phyloP scores from a whole-genome alignment of 1,140 invertebrate genomes.

The Apis laboriosa region DNA sequence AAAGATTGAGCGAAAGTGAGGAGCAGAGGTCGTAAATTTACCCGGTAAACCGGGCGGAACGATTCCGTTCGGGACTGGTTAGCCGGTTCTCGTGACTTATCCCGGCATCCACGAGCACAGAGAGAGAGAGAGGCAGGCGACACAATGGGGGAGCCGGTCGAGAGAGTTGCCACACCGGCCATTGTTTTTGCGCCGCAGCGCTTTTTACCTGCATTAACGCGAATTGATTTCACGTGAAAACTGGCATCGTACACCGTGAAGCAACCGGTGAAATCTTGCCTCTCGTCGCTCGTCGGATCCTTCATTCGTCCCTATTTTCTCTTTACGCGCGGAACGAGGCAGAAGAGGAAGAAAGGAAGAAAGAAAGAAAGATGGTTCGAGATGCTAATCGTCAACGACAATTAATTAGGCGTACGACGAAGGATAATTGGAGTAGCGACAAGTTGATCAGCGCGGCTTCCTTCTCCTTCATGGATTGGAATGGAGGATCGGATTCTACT shows the following conservation, averaged over 20 bases:
- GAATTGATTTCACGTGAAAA: constrained; percentile 48
- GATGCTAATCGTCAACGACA: constrained; percentile 61
- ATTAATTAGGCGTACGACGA: too few species aligned
- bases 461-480: too few species aligned
- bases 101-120: constrained; percentile 10
- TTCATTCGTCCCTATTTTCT: not conserved
- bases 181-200: constrained; percentile 38
- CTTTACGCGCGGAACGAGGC: too few species aligned
- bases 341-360: constrained; percentile 4
- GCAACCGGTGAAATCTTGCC: constrained; percentile 4
- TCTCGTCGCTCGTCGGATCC: not conserved
- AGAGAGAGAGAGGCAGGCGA: not conserved
- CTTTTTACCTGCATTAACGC: constrained; percentile 51
- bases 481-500: constrained; percentile 42
- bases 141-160: constrained; percentile 34
- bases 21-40: constrained; percentile 44
- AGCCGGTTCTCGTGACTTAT: constrained; percentile 39
- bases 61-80: constrained; percentile 37
- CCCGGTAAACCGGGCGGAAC: constrained; percentile 23
- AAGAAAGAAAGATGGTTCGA: not conserved
- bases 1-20: constrained; percentile 48
- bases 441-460: constrained; percentile 65
- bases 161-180: constrained; percentile 47
- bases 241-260: constrained; percentile 16
- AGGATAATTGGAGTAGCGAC: constrained; percentile 67